Evolutionary conservation across 2,888 invertebrate genomes (phyloP).

Genomic region (Mythimna lalbum): DNA sequence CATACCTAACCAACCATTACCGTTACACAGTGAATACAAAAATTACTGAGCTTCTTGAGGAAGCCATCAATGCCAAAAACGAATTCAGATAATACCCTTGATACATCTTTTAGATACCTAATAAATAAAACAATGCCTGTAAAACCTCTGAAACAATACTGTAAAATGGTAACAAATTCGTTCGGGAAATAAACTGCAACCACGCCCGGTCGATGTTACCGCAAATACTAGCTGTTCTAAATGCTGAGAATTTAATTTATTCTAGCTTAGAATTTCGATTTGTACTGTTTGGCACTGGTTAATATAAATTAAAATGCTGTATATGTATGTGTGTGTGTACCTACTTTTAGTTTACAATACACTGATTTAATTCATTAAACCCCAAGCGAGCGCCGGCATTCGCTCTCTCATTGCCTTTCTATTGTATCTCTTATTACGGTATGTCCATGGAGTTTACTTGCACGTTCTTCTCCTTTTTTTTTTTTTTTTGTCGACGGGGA

Average conservation of each 20-base stretch:
- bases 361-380: too few relatives aligned
- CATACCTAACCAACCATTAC: too few relatives aligned
- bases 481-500: too few relatives aligned
- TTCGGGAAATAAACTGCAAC: constrained; percentile 54
- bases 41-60: not conserved
- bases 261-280: constrained; percentile 29
- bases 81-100: constrained; percentile 1
- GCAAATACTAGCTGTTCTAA: constrained; percentile 46
- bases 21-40: too few relatives aligned
- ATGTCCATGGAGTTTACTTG: too few relatives aligned
- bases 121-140: constrained; percentile 52
- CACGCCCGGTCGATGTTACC: constrained; percentile 56
- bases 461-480: too few relatives aligned
- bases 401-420: too few relatives aligned
- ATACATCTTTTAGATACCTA: constrained; percentile 23
- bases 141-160: constrained; percentile 42
- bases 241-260: constrained; percentile 43
- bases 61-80: not conserved
- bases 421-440: too few relatives aligned
- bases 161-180: constrained; percentile 54
- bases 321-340: too few relatives aligned
- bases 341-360: too few relatives aligned
- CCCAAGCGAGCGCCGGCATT: too few relatives aligned
- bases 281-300: not conserved
- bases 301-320: not conserved